phyloP scores from a whole-genome alignment of 2,888 invertebrate genomes.

The Leucophora obtusa region DNA sequence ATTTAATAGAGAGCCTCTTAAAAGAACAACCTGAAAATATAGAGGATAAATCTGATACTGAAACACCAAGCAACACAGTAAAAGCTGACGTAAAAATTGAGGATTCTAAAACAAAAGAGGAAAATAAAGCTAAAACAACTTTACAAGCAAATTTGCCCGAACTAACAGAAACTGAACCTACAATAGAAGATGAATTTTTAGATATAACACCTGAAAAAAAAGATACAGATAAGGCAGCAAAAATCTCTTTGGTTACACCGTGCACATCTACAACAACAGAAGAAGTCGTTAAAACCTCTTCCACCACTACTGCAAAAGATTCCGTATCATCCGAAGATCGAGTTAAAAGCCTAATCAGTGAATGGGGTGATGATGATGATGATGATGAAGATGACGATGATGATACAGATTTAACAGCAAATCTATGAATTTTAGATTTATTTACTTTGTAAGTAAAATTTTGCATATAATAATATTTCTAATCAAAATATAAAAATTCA shows the following conservation, averaged over 20 bases:
- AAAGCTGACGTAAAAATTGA: conserved; percentile 2
- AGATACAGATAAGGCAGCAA: not conserved
- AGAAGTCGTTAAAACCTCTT: not conserved
- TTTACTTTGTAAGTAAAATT: conserved; percentile 72
- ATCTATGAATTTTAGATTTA: conserved; percentile 75
- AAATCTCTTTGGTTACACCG: no score
- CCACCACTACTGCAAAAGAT: conserved; percentile 9
- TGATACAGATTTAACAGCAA: conserved; percentile 68
- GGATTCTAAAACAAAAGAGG: not conserved
- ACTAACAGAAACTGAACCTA: not conserved
- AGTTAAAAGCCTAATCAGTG: conserved; percentile 76
- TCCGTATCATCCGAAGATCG: conserved; percentile 68
- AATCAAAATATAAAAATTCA: conserved; percentile 23
- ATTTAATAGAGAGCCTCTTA: conserved; percentile 56
- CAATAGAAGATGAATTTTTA: conserved; percentile 48
- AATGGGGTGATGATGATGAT: conserved; percentile 78
- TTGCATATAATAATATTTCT: conserved; percentile 41
- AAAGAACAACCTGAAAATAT: conserved; percentile 40
- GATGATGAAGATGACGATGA: conserved; percentile 73
- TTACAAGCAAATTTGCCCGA: not conserved
- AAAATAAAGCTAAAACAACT: conserved; percentile 22
- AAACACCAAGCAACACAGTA: conserved; percentile 13
- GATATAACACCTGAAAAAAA: conserved; percentile 23
- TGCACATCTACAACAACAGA: not conserved
- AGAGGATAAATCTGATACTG: conserved; percentile 40